Percentiles rank a stretch among this genome's conserved stretches.
phyloP scores from a whole-genome alignment of 2,888 invertebrate genomes.

The Mimas tiliae region DNA sequence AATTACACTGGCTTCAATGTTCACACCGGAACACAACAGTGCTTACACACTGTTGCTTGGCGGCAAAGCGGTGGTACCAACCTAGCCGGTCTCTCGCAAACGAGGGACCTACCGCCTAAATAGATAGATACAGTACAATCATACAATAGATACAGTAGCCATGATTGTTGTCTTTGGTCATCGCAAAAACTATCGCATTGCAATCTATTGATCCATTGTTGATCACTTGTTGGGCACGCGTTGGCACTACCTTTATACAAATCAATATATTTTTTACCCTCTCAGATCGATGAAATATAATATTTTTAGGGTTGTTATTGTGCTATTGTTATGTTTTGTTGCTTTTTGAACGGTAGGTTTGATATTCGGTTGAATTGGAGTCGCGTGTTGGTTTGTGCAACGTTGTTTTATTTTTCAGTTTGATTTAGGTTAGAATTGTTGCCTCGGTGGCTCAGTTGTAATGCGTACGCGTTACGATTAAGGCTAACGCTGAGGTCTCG shows the following conservation, averaged over 20 bases:
- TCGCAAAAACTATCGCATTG: conserved; percentile 63
- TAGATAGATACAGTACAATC: no score
- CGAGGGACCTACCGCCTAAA: no score
- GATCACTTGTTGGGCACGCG: conserved; percentile 68
- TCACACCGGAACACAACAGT: no score
- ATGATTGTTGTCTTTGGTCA: conserved; percentile 50
- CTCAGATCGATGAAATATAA: conserved; percentile 69
- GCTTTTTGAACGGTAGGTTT: conserved; percentile 47
- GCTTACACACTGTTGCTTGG: no score
- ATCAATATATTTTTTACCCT: conserved; percentile 63
- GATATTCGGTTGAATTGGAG: not conserved
- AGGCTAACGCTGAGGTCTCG: no score
- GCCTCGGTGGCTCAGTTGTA: no score
- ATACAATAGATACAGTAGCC: not conserved
- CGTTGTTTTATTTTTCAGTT: not conserved
- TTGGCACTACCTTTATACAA: conserved; percentile 58
- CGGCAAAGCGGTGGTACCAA: no score
- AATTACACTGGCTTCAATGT: no score
- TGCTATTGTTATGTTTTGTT: conserved; percentile 47
- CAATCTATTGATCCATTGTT: conserved; percentile 57
- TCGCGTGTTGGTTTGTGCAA: not conserved
- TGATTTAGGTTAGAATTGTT: not conserved
- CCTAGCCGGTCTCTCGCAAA: no score
- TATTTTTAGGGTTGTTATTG: conserved; percentile 69
- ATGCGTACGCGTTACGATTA: no score